A percentile compares a stretch with the other conserved stretches of the same genome.
Conservation (phyloP, 2,888 invertebrate species). For the Hypsopygia costalis region DNA sequence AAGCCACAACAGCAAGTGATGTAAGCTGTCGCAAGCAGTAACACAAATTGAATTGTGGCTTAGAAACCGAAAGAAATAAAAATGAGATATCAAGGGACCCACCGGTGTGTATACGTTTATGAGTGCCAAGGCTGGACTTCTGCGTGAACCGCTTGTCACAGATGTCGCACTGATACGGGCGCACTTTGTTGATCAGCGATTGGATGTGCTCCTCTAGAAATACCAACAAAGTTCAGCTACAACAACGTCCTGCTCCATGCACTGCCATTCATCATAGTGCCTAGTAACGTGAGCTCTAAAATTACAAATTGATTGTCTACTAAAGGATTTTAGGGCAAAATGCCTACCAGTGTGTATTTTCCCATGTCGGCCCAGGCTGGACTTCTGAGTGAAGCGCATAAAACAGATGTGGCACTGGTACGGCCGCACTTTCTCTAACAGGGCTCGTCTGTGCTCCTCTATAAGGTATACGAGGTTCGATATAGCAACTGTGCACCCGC, state of each 20-base stretch:
- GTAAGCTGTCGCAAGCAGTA: slow-evolving; percentile 25
- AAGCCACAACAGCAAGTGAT: slow-evolving; percentile 62
- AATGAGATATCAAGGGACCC: slow-evolving; percentile 78
- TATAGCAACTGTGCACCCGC: slow-evolving; percentile 69
- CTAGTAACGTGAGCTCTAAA: slow-evolving; percentile 68
- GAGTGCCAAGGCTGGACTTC: slow-evolving; percentile 91
- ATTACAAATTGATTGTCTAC: slow-evolving; percentile 69
- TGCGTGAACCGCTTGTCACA: slow-evolving; percentile 91
- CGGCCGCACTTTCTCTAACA: slow-evolving; percentile 82
- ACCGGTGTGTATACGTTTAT: slow-evolving; percentile 89
- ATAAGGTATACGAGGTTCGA: slow-evolving; percentile 77
- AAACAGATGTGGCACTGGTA: slow-evolving; percentile 87
- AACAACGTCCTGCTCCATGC: slow-evolving; percentile 57
- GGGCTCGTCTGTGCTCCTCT: slow-evolving; percentile 82
- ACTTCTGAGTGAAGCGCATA: slow-evolving; percentile 88
- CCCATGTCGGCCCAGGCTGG: slow-evolving; percentile 87
- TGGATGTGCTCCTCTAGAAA: slow-evolving; percentile 82
- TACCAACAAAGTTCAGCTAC: slow-evolving; percentile 78
- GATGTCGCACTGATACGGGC: slow-evolving; percentile 85
- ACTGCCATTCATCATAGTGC: slow-evolving; percentile 52
- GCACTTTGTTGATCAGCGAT: slow-evolving; percentile 82
- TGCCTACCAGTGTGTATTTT: slow-evolving; percentile 85
- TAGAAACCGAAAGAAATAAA: slow-evolving; percentile 66
- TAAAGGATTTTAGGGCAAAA: slow-evolving; percentile 77
- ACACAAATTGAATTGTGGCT: slow-evolving; percentile 58